Percentiles rank a stretch among this genome's conserved stretches.
Evolutionary conservation across 2,113 vertebrate genomes (phyloP).

Genomic region (Petrocephalus zakoni): DNA sequence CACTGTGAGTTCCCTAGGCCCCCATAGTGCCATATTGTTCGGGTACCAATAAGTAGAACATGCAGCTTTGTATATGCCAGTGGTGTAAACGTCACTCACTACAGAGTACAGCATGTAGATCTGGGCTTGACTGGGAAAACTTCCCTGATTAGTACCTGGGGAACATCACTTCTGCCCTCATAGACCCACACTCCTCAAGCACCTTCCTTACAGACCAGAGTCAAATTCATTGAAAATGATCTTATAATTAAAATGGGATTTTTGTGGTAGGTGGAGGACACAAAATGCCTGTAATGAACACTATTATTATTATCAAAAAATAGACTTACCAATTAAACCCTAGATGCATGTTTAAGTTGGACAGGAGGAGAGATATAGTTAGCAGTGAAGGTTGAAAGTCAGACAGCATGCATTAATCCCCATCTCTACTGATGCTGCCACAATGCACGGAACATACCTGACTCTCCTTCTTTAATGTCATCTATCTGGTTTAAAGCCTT

Average conservation of each 20-base stretch:
- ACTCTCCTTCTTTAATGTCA: neutral
- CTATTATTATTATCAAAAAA: neutral
- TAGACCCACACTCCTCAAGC: neutral
- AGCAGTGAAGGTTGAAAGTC: neutral
- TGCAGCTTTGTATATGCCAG: conserved; percentile 30
- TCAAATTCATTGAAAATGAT: neutral
- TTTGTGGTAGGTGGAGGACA: neutral
- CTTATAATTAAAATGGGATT: neutral
- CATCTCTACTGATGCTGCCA: neutral
- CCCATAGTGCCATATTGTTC: neutral
- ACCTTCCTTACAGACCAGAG: neutral
- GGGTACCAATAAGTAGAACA: conserved; percentile 38
- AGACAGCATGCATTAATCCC: neutral
- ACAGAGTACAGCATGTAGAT: conserved; percentile 24
- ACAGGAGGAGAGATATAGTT: neutral
- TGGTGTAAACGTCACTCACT: conserved; percentile 32
- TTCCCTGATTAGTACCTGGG: neutral
- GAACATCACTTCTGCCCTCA: neutral
- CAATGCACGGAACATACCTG: neutral
- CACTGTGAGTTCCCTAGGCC: too few relatives aligned
- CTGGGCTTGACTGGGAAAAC: neutral
- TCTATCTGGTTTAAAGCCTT: neutral
- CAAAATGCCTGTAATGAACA: neutral
- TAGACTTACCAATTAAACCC: neutral
- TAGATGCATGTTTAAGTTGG: neutral